Percentiles rank a stretch among this genome's conserved stretches.
Evolutionary conservation across 2,797 vertebrate species (phyloP).

Genomic region (Bufotes viridis): DNA sequence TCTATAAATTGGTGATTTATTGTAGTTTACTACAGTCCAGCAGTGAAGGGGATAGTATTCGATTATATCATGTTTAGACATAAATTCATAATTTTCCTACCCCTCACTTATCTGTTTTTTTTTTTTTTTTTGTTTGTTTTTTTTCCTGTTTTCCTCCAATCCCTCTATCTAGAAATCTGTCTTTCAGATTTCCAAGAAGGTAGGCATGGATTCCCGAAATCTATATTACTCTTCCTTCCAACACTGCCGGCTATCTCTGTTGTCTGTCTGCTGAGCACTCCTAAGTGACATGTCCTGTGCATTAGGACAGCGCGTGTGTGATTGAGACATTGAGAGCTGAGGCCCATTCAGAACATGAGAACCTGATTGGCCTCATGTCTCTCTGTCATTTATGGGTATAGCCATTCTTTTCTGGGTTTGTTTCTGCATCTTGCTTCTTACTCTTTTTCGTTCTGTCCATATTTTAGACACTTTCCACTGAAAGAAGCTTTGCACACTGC

Average conservation of each 20-base stretch:
- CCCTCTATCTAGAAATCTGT: slow-evolving; percentile 96
- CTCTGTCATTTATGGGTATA: slow-evolving; percentile 29
- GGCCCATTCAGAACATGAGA: slow-evolving; percentile 26
- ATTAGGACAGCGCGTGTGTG: background rate
- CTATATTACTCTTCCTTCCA: slow-evolving; percentile 63
- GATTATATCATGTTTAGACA: slow-evolving; percentile 65
- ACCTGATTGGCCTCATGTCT: slow-evolving; percentile 51
- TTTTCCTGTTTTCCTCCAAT: slow-evolving; percentile 71
- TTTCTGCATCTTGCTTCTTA: slow-evolving; percentile 14
- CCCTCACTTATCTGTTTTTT: slow-evolving; percentile 65
- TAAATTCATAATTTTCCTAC: slow-evolving; percentile 62
- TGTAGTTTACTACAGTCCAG: slow-evolving; percentile 19
- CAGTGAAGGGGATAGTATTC: slow-evolving; percentile 50
- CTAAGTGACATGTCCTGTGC: slow-evolving; percentile 3
- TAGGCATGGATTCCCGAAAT: slow-evolving; percentile 85
- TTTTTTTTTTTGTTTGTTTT: slow-evolving; percentile 19
- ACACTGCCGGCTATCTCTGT: slow-evolving; percentile 66
- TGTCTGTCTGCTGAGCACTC: slow-evolving; percentile 55
- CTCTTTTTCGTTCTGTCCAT: background rate
- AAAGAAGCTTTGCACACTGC: slow-evolving; percentile 56
- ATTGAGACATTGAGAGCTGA: slow-evolving; percentile 25
- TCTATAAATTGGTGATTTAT: background rate
- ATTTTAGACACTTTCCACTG: slow-evolving; percentile 12
- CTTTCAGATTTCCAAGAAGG: slow-evolving; percentile 98
- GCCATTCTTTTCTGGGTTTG: slow-evolving; percentile 17